Conservation (phyloP, 1,140 invertebrate genomes). For the Caerostris extrusa region DNA sequence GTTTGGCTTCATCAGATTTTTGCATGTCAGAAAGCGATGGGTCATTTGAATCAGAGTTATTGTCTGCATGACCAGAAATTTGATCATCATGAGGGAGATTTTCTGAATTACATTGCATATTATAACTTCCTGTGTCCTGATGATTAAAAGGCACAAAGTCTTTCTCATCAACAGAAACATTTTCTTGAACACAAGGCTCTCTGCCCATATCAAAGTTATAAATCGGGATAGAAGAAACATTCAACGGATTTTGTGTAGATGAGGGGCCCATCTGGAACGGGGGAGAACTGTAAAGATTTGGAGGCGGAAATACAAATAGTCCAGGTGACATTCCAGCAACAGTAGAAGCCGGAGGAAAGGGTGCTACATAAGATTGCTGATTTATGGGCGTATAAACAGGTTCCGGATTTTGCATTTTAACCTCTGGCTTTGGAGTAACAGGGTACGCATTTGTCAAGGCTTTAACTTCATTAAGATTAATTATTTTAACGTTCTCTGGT, state of each 20-base stretch:
- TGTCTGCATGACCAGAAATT: background rate
- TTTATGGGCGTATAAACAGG: background rate
- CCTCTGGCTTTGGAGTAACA: background rate
- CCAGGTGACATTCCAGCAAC: background rate
- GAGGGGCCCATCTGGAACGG: background rate
- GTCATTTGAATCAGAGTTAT: background rate
- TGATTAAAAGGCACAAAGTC: too few relatives aligned
- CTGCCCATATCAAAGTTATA: background rate
- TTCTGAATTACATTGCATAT: background rate
- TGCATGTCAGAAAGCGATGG: background rate
- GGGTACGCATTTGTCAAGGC: background rate
- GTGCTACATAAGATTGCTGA: background rate
- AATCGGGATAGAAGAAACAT: background rate
- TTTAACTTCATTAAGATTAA: background rate
- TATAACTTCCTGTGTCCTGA: too few relatives aligned
- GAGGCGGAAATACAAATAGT: constrained; percentile 20
- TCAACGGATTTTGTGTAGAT: background rate
- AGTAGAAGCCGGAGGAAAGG: background rate
- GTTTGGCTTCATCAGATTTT: background rate
- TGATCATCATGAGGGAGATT: background rate
- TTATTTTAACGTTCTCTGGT: constrained; percentile 87
- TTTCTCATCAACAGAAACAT: background rate
- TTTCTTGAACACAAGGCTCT: background rate
- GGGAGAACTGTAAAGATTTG: background rate
- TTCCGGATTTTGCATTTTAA: background rate